Evolutionary conservation across 2,113 vertebrate genomes (phyloP), one percentile per base, ranked within the genome.

Genomic region (Tautogolabrus adspersus): DNA sequence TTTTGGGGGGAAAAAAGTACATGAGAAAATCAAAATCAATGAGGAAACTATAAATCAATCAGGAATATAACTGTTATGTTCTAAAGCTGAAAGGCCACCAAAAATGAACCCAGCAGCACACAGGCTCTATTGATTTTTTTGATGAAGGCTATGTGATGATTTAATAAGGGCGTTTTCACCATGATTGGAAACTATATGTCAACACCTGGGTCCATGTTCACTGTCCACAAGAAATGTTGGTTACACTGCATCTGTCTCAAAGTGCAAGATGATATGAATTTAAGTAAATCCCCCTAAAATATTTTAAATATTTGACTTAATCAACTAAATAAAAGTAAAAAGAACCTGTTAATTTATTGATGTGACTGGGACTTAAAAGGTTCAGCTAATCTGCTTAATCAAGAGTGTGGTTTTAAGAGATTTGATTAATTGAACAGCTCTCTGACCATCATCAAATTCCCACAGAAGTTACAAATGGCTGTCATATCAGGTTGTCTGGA

Each of bases 161-260:
- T 69, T 0, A 38, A 67, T 26, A 66, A 2, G 49, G 26, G 56
- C 11, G 12, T 66, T 44, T 22, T 1, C 42, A 34, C 37, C 42
- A 22, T 71, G 47, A 69, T 13, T 15, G 15, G 44, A n/a, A 46
- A 68, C 42, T 44, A 9, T 67, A 23, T 56, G 12, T 47, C n/a
- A 66, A 13, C 58, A 79, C 72, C 42, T 74, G 72, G 38, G 37
- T 66, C 60, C 40, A 63, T 15, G 49, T 15, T 3, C 1, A 19
- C 18, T 67, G 60, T 64, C 42, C 40, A 26, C 0, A 6, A 16
- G 19, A 66, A 8, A 44, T 67, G 13, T 67, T 19, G 0, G 6
- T 37, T 46, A 34, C 4, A 46, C 10, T 5, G 44, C 15, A 46
- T 46, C 12, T 15, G 44, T 15, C 12, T 15, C 44, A 46, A 11